phyloP scores from a whole-genome alignment of 2,888 invertebrate genomes.

The Brachycybe producta region DNA sequence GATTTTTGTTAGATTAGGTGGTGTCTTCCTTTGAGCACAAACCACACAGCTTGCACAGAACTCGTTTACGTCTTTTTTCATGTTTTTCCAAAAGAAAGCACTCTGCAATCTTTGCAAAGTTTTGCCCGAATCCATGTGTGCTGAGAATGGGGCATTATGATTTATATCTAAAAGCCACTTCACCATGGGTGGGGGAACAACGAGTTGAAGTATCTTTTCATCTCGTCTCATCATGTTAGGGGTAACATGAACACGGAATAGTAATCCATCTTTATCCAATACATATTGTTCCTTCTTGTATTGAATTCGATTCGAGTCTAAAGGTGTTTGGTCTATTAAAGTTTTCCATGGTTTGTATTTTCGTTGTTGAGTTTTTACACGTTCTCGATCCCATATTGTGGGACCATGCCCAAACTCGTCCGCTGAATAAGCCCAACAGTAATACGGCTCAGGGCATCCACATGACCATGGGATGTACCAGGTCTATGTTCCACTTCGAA shows the following conservation, averaged over 20 bases:
- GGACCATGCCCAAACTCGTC: no score
- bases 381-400: no score
- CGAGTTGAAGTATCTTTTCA: neutral
- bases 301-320: no score
- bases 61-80: constrained; percentile 16
- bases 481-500: neutral
- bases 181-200: neutral
- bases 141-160: constrained; percentile 15
- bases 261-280: neutral
- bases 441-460: neutral
- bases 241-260: no score
- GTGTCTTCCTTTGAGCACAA: constrained; percentile 19
- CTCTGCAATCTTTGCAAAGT: constrained; percentile 13
- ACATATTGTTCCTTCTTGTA: neutral
- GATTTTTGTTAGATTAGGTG: neutral
- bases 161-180: neutral
- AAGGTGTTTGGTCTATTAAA: no score
- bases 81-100: constrained; percentile 21
- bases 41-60: constrained; percentile 15
- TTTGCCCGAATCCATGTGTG: constrained; percentile 21
- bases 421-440: neutral
- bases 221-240: no score
- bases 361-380: no score
- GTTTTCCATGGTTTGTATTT: no score
- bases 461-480: neutral